Percentiles rank a stretch among this genome's conserved stretches.
phyloP scores from a whole-genome alignment of 2,113 vertebrate species.

The Anolis carolinensis region DNA sequence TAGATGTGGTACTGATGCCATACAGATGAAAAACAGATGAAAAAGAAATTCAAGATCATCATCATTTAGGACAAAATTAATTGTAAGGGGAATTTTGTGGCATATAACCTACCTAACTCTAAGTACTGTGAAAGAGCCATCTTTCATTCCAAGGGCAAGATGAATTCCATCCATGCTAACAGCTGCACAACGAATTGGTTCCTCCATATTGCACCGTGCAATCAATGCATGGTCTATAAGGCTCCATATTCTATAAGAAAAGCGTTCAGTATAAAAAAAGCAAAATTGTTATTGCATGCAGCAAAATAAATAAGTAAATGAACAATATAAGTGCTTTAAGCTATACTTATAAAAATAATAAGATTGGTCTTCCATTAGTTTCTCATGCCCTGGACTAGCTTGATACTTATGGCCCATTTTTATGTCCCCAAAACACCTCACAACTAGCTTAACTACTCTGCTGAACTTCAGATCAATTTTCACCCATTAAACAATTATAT shows the following conservation, averaged over 20 bases:
- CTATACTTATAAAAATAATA: background rate
- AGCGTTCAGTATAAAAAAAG: slow-evolving; percentile 36
- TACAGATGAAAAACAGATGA: background rate
- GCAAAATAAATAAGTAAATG: background rate
- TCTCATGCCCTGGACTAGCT: background rate
- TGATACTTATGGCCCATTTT: background rate
- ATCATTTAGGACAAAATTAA: background rate
- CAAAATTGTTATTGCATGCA: background rate
- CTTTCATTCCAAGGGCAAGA: slow-evolving; percentile 97
- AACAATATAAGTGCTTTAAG: background rate
- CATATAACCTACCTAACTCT: slow-evolving; percentile 86
- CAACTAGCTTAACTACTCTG: background rate
- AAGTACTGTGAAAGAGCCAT: slow-evolving; percentile 96
- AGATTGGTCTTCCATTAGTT: background rate
- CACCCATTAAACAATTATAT: background rate
- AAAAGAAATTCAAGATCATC: background rate
- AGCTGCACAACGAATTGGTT: slow-evolving; percentile 94
- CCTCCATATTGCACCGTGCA: slow-evolving; percentile 98
- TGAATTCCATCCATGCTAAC: slow-evolving; percentile 96
- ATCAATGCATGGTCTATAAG: slow-evolving; percentile 96
- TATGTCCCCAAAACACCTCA: background rate
- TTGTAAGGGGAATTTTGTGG: background rate
- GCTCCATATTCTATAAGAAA: slow-evolving; percentile 90
- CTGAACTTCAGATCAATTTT: background rate
- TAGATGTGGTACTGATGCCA: background rate